Base-by-base conservation (phyloP, 2,888 invertebrate genomes). In the Apamea monoglypha region DNA sequence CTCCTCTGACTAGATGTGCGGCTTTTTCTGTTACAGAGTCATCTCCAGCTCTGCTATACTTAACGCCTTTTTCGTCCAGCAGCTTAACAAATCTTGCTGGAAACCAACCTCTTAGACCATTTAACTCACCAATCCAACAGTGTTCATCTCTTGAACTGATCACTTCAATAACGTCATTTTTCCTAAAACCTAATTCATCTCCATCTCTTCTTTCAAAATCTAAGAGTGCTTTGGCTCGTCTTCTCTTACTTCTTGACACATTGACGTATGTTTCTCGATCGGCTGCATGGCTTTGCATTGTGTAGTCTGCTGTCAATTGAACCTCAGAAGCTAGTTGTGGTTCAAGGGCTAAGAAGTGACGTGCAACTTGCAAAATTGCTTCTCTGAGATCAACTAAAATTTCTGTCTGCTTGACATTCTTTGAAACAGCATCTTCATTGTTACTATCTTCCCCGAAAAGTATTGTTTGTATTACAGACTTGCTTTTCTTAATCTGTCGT, bases 121-220 rank as follows among this genome's bases (percentile, higher is more conserved):
- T 99, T 71, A 99, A 95, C 95, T 99, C 99, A 10, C 99, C 99
- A 87, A 99, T 98, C 99, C 99, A 99, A 94, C 99, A 99, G 94
- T 99, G 99, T 93, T 99, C 99, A 96, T 99, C 99, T 94, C 99
- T 99, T 93, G 99, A 99, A 92, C 99, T 99, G 47, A 99, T 98
- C 68, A 99, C 99, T 74, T 99, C 99, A 77, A 99, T 99, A 63
- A 99, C 99, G 95, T 99, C 99, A 97, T 99, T 99, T 95, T 99
- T 99, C 75, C 99, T 97, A 95, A 99, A 99, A 16, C 99, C 99
- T 76, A 99, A 96, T 95, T 99, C 99, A 97, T 99, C 99, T 88
- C 99, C 99, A 96, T 99, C 99, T 93, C 99, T 98, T 86, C 99
- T 97, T 95, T 99, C 99, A 97, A 99, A 99, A 97, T 99, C 99